A percentile compares a stretch with the other conserved stretches of the same genome.
phyloP scores from a whole-genome alignment of 2,888 invertebrate genomes.

The Andricus curvator region DNA sequence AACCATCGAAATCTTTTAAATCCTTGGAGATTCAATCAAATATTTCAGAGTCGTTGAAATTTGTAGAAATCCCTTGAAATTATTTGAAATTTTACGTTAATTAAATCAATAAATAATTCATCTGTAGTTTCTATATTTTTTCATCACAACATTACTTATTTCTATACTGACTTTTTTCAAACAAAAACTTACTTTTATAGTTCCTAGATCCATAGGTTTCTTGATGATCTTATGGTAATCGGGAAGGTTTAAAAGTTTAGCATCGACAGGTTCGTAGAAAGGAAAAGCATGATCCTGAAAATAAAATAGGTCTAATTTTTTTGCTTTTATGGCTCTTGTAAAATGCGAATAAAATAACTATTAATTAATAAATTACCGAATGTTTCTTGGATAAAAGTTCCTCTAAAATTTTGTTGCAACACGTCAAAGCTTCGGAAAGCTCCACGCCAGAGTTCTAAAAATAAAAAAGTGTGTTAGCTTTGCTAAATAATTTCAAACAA shows the following conservation, averaged over 20 bases:
- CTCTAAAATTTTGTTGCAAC: constrained; percentile 95
- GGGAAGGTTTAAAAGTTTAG: constrained; percentile 93
- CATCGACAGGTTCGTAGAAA: constrained; percentile 99
- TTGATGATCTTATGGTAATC: constrained; percentile 99
- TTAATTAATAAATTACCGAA: constrained; percentile 82
- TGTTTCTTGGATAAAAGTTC: constrained; percentile 96
- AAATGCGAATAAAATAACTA: not conserved
- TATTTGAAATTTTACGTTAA: not conserved
- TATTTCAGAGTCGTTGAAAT: too few species aligned
- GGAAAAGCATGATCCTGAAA: constrained; percentile 97
- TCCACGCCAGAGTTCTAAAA: constrained; percentile 85
- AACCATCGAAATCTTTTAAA: too few species aligned
- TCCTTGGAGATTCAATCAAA: too few species aligned
- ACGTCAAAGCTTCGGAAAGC: constrained; percentile 91
- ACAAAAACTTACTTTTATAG: constrained; percentile 86
- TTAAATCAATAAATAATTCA: not conserved
- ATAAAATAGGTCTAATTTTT: constrained; percentile 27
- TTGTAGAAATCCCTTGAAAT: too few species aligned
- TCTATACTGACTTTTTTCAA: too few species aligned
- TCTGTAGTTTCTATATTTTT: too few species aligned
- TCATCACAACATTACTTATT: too few species aligned
- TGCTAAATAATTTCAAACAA: not conserved
- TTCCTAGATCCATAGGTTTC: constrained; percentile 99
- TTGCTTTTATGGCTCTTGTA: not conserved
- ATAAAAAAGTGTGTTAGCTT: constrained; percentile 68